phyloP scores from a whole-genome alignment of 2,113 vertebrate species.

The Dipodomys merriami region DNA sequence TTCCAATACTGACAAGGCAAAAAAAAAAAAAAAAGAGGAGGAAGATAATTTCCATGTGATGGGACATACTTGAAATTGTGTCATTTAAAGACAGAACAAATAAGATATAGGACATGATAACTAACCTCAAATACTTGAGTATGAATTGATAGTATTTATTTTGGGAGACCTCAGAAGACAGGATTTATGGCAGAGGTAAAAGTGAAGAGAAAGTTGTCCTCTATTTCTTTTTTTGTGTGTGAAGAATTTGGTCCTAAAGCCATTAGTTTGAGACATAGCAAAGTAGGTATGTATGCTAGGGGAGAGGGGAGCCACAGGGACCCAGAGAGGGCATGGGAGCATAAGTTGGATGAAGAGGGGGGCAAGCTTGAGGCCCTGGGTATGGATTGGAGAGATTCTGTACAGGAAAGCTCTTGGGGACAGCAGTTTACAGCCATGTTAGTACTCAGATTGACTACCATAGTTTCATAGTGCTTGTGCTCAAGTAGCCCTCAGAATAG shows the following conservation, averaged over 20 bases:
- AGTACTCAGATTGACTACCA: background rate
- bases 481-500: background rate
- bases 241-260: background rate
- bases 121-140: background rate
- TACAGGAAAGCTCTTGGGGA: background rate
- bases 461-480: background rate
- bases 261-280: background rate
- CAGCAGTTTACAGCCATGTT: background rate
- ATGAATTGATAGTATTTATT: background rate
- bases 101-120: background rate
- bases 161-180: background rate
- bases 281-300: background rate
- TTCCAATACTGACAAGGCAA: too few relatives aligned
- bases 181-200: background rate
- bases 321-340: background rate
- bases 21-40: background rate
- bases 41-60: constrained; percentile 2
- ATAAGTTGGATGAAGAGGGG: background rate
- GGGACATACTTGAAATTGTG: background rate
- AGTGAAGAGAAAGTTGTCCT: background rate
- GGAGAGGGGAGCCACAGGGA: background rate
- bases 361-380: background rate
- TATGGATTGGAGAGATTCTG: background rate
- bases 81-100: constrained; percentile 9
- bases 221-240: background rate